Conservation (phyloP, 2,113 vertebrate genomes). For the Shinisaurus crocodilurus region DNA sequence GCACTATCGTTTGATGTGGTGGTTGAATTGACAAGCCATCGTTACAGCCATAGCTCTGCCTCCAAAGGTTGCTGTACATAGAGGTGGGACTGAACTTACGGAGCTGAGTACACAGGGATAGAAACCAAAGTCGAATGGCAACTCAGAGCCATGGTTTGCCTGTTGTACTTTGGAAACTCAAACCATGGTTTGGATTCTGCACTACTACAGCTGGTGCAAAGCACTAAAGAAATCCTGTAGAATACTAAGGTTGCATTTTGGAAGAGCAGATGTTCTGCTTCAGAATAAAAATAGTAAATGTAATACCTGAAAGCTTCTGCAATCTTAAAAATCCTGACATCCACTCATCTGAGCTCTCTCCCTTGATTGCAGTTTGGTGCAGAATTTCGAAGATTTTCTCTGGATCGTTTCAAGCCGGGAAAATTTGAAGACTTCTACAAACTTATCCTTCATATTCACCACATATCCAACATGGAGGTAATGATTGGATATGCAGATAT, state of each 20-base stretch:
- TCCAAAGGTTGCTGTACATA: neutral
- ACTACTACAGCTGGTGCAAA: neutral
- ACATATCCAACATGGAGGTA: slow-evolving; percentile 91
- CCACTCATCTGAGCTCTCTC: neutral
- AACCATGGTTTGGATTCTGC: neutral
- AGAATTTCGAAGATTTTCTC: slow-evolving; percentile 95
- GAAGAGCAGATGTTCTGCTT: neutral
- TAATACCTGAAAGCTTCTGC: slow-evolving; percentile 13
- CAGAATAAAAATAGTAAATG: neutral
- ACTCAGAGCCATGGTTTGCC: neutral
- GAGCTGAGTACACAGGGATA: neutral
- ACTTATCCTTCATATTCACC: slow-evolving; percentile 93
- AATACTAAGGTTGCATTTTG: neutral
- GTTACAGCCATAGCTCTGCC: neutral
- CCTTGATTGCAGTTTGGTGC: slow-evolving; percentile 89
- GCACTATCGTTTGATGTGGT: no score
- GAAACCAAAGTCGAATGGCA: neutral
- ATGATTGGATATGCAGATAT: slow-evolving; percentile 96
- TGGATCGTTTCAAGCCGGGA: slow-evolving; percentile 93
- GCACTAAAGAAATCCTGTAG: neutral
- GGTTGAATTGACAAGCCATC: neutral
- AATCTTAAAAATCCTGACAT: neutral
- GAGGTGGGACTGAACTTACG: neutral
- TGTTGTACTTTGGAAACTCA: neutral
- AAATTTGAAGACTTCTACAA: slow-evolving; percentile 99